phyloP scores from a whole-genome alignment of 35 echinoderm and acorn worm species.

The Nesometra sesokonis region DNA sequence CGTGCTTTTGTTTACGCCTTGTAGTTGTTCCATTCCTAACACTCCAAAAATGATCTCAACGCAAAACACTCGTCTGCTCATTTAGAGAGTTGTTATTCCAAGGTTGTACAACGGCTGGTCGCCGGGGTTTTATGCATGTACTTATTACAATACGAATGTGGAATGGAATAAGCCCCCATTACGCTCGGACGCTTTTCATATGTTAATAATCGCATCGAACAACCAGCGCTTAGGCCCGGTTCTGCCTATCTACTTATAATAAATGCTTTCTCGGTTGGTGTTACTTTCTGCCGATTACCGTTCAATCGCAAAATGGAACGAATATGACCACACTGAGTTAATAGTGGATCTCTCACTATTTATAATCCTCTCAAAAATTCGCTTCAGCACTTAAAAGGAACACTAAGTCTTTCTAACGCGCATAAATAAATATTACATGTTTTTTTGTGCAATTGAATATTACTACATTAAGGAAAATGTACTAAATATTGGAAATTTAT shows the following conservation, averaged over 20 bases:
- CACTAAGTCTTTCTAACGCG: no score
- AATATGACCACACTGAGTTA: background rate
- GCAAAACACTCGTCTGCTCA: background rate
- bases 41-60: background rate
- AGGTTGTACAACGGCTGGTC: background rate
- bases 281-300: background rate
- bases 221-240: background rate
- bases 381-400: no score
- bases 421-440: no score
- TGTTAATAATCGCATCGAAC: background rate
- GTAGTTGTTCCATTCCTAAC: background rate
- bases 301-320: background rate
- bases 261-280: background rate
- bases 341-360: background rate
- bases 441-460: no score
- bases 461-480: no score
- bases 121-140: background rate
- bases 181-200: background rate
- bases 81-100: background rate
- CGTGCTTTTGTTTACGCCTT: background rate
- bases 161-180: background rate
- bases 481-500: no score
- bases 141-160: background rate
- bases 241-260: background rate
- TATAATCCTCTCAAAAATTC: background rate